A percentile compares a stretch with the other conserved stretches of the same genome.
phyloP scores from a whole-genome alignment of 2,113 vertebrate genomes.

The Bubo bubo region DNA sequence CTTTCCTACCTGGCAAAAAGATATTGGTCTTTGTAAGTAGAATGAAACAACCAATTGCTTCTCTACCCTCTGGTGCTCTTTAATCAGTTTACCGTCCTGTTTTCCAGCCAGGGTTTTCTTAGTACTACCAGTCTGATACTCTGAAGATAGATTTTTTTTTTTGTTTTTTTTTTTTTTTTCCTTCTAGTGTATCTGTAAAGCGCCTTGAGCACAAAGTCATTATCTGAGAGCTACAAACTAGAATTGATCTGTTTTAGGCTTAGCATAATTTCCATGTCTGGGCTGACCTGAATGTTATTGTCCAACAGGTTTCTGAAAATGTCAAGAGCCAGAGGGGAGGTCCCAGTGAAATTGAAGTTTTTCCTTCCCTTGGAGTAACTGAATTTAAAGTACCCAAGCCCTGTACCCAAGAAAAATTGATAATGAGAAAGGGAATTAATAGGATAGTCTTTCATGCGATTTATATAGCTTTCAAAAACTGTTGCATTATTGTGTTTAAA shows the following conservation, averaged over 20 bases:
- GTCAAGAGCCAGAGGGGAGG: constrained; percentile 56
- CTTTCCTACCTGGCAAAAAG: not conserved
- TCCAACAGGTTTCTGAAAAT: constrained; percentile 54
- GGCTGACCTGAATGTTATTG: not conserved
- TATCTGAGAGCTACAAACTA: not conserved
- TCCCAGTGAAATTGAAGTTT: constrained; percentile 21
- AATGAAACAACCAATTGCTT: not conserved
- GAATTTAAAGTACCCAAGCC: constrained; percentile 24
- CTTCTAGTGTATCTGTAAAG: not conserved
- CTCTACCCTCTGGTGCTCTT: not conserved
- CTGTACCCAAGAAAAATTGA: constrained; percentile 54
- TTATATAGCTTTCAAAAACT: constrained; percentile 57
- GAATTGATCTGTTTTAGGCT: constrained; percentile 40
- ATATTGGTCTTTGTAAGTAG: not conserved
- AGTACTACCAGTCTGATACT: not conserved
- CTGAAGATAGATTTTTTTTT: not conserved
- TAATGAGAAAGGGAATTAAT: constrained; percentile 56
- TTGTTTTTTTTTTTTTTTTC: not conserved
- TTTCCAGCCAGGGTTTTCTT: not conserved
- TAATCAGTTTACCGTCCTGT: not conserved
- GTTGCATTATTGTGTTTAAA: constrained; percentile 54
- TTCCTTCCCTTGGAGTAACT: not conserved
- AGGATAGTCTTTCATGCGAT: constrained; percentile 17
- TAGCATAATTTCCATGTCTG: constrained; percentile 36
- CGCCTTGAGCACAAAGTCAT: constrained; percentile 15